Conservation (phyloP, 2,888 invertebrate species). For the Punctoribates punctum region DNA sequence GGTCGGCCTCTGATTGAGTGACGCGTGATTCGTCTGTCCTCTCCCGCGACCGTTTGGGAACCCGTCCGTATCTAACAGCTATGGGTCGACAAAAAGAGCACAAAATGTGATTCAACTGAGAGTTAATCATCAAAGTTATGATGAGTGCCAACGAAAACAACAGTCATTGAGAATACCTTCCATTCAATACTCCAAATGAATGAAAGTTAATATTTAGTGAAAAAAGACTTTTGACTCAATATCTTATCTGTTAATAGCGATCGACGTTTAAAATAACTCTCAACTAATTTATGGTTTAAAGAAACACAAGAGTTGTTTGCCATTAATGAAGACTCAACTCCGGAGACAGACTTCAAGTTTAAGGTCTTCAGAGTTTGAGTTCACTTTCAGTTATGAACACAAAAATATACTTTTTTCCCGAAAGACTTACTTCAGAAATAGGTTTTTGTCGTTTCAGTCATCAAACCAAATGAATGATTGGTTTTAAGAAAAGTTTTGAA, state of each 20-base stretch:
- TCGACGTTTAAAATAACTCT: no score
- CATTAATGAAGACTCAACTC: no score
- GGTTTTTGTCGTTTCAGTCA: no score
- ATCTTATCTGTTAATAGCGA: no score
- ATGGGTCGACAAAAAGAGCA: neutral
- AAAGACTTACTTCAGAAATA: no score
- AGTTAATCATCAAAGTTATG: neutral
- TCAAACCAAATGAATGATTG: no score
- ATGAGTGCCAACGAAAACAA: neutral
- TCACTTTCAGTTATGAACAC: no score
- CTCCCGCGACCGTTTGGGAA: conserved; percentile 77
- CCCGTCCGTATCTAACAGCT: conserved; percentile 95
- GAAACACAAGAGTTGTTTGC: no score
- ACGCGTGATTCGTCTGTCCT: conserved; percentile 59
- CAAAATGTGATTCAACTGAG: neutral
- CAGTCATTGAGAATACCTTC: neutral
- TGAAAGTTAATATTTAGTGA: neutral
- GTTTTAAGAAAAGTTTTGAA: no score
- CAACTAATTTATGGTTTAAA: no score
- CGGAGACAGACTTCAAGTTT: neutral
- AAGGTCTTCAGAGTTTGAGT: neutral
- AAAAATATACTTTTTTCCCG: no score
- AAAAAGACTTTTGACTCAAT: neutral
- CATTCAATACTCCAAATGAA: neutral
- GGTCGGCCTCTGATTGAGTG: conserved; percentile 49